phyloP scores from a whole-genome alignment of 2,888 invertebrate species.

The Drosophila colorata region DNA sequence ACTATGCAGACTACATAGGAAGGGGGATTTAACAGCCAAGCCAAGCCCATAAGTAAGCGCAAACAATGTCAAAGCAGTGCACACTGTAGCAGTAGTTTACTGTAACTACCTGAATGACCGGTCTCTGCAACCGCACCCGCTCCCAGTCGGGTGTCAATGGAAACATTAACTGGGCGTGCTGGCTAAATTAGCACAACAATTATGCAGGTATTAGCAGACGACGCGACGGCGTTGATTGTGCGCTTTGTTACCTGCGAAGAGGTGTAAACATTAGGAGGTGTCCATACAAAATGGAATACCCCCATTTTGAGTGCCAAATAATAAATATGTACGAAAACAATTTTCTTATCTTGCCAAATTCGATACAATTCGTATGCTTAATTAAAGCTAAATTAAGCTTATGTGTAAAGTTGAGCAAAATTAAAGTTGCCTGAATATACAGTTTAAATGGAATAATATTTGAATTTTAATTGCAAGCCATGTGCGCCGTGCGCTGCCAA shows the following conservation, averaged over 20 bases:
- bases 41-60: constrained; percentile 75
- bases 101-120: constrained; percentile 32
- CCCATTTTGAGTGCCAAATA: constrained; percentile 3
- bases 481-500: neutral
- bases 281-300: constrained; percentile 3
- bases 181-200: constrained; percentile 76
- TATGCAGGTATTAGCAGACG: constrained; percentile 70
- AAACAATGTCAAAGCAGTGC: constrained; percentile 80
- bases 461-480: constrained; percentile 5
- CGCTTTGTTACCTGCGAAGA: constrained; percentile 22
- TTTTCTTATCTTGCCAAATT: neutral
- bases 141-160: constrained; percentile 67
- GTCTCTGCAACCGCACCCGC: constrained; percentile 21
- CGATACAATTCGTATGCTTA: neutral
- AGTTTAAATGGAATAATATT: neutral
- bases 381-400: neutral
- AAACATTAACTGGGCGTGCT: constrained; percentile 79
- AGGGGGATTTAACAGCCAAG: constrained; percentile 28
- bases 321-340: constrained; percentile 4
- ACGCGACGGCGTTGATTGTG: constrained; percentile 37
- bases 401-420: neutral
- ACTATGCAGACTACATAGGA: constrained; percentile 60
- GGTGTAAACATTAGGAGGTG: constrained; percentile 35
- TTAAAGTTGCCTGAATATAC: neutral
- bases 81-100: constrained; percentile 30